A percentile compares a stretch with the other conserved stretches of the same genome.
Conservation (phyloP, 2,888 invertebrate species). For the Drosophila engyochracea region DNA sequence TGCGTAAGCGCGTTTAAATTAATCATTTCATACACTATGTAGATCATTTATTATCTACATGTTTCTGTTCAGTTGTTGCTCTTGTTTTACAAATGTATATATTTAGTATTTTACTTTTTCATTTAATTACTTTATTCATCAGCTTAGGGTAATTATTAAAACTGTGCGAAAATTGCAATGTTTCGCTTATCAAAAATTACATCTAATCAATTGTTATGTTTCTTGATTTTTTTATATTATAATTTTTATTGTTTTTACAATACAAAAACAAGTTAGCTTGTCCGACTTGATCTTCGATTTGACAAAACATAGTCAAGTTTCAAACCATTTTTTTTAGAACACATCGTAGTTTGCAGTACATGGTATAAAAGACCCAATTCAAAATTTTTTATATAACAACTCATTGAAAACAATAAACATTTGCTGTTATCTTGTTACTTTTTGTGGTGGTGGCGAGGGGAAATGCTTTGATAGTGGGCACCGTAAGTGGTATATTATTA, state of each 20-base stretch:
- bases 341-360: constrained; percentile 74
- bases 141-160: constrained; percentile 65
- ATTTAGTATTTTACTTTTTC: constrained; percentile 27
- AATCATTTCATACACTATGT: constrained; percentile 60
- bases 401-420: constrained; percentile 29
- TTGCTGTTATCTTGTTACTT: constrained; percentile 9
- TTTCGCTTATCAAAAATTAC: constrained; percentile 70
- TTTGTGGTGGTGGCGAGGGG: constrained; percentile 24
- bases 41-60: constrained; percentile 76
- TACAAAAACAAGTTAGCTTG: constrained; percentile 57
- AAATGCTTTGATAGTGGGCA: constrained; percentile 40
- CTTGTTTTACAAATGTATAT: constrained; percentile 60
- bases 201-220: constrained; percentile 45
- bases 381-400: constrained; percentile 25
- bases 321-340: constrained; percentile 68
- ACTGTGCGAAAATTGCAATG: constrained; percentile 58
- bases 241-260: constrained; percentile 31
- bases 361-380: constrained; percentile 34
- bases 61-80: constrained; percentile 66
- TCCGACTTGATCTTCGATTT: constrained; percentile 61
- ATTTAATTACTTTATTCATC: constrained; percentile 51
- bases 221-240: constrained; percentile 14
- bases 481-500: constrained; percentile 10
- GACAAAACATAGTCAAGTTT: constrained; percentile 63
- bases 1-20: constrained; percentile 77